phyloP scores from a whole-genome alignment of 1,140 invertebrate species.

The Hycleus phaleratus region DNA sequence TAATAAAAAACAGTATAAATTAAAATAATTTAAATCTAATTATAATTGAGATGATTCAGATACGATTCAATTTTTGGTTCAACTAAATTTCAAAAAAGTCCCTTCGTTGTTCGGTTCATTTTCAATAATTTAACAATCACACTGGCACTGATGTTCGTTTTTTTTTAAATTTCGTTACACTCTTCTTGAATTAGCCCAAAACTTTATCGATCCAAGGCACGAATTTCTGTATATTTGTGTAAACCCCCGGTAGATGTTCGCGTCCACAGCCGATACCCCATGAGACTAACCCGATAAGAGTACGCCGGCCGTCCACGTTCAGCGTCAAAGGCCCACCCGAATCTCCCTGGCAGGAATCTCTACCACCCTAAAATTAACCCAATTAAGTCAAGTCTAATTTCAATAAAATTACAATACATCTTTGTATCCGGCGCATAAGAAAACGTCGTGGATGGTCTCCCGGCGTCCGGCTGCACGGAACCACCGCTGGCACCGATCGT shows the following conservation, averaged over 20 bases:
- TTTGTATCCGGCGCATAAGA: constrained; percentile 87
- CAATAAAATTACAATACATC: constrained; percentile 47
- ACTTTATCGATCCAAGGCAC: constrained; percentile 86
- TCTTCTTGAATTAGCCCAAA: constrained; percentile 46
- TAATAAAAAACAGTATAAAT: not conserved
- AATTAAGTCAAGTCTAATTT: not conserved
- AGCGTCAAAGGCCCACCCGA: constrained; percentile 77
- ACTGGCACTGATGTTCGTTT: constrained; percentile 10
- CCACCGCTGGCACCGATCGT: constrained; percentile 85
- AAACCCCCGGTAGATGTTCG: constrained; percentile 82
- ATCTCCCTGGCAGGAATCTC: constrained; percentile 71
- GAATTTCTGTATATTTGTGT: constrained; percentile 87
- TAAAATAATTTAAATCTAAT: not conserved
- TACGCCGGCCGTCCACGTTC: constrained; percentile 71
- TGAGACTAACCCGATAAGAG: constrained; percentile 78
- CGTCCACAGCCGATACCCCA: constrained; percentile 88
- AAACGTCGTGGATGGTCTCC: constrained; percentile 88
- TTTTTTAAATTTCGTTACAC: not conserved
- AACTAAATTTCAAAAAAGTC: not conserved
- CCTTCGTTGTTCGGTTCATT: not conserved
- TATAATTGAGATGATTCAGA: not conserved
- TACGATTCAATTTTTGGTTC: not conserved
- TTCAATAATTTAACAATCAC: constrained; percentile 7
- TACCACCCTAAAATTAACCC: constrained; percentile 47
- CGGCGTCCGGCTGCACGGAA: constrained; percentile 79